Conservation (phyloP, 2,797 vertebrate species). For the Tamandua tetradactyla region DNA sequence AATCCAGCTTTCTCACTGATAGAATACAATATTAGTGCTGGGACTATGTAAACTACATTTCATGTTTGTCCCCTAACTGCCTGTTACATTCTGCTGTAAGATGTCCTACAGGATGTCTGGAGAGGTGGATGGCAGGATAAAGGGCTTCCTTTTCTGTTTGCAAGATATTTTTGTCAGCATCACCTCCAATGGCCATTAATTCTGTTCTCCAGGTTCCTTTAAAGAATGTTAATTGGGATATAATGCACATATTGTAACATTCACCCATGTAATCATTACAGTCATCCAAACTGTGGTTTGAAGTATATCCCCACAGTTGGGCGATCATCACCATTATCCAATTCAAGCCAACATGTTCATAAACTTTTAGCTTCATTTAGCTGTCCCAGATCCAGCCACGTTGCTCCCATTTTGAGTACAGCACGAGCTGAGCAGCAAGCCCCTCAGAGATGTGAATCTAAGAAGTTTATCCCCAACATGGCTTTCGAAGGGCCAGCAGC, state of each 20-base stretch:
- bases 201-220: background rate
- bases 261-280: too few relatives aligned
- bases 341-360: background rate
- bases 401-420: background rate
- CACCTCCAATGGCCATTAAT: background rate
- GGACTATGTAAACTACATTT: too few relatives aligned
- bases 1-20: too few relatives aligned
- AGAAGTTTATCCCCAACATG: background rate
- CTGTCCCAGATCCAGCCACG: background rate
- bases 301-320: too few relatives aligned
- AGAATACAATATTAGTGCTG: too few relatives aligned
- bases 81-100: too few relatives aligned
- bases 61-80: too few relatives aligned
- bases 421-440: background rate
- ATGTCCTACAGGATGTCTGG: background rate
- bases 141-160: background rate
- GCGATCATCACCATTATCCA: too few relatives aligned
- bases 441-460: background rate
- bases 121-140: background rate
- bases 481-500: background rate
- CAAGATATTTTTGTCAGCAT: background rate
- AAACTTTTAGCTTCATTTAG: background rate
- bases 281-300: too few relatives aligned
- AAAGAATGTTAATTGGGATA: background rate
- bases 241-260: too few relatives aligned